A percentile compares a stretch with the other conserved stretches of the same genome.
Conservation (phyloP, 2,888 invertebrate genomes). For the Kryphioiulus occultus region DNA sequence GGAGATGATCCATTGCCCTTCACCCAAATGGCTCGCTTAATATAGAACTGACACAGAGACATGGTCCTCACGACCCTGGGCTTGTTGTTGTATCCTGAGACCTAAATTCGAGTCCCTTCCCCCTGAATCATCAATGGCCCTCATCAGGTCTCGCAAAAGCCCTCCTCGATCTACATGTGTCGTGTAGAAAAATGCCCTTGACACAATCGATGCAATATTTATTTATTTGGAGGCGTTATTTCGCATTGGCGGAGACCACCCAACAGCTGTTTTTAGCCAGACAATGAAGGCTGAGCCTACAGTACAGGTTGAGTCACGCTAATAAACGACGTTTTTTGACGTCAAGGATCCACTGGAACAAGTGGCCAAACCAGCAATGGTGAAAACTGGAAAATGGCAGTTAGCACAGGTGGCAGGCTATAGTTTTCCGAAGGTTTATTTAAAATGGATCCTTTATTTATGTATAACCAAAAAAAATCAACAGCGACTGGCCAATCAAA, state of each 20-base stretch:
- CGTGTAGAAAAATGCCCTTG: background rate
- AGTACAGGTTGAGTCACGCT: background rate
- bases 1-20: background rate
- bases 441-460: background rate
- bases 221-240: background rate
- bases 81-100: background rate
- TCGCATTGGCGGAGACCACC: background rate
- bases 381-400: background rate
- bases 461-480: background rate
- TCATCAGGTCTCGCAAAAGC: conserved; percentile 15
- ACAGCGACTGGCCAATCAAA: background rate
- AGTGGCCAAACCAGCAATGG: background rate
- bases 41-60: background rate
- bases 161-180: background rate
- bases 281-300: background rate
- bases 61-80: conserved; percentile 20
- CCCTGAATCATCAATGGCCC: background rate
- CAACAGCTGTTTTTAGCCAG: background rate
- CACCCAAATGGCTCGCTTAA: background rate
- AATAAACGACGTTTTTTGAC: background rate
- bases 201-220: background rate
- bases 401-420: background rate
- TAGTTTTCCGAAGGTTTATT: background rate
- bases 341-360: background rate
- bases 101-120: background rate